Base-by-base conservation (phyloP, 2,113 vertebrate genomes). In the Lynx canadensis region DNA sequence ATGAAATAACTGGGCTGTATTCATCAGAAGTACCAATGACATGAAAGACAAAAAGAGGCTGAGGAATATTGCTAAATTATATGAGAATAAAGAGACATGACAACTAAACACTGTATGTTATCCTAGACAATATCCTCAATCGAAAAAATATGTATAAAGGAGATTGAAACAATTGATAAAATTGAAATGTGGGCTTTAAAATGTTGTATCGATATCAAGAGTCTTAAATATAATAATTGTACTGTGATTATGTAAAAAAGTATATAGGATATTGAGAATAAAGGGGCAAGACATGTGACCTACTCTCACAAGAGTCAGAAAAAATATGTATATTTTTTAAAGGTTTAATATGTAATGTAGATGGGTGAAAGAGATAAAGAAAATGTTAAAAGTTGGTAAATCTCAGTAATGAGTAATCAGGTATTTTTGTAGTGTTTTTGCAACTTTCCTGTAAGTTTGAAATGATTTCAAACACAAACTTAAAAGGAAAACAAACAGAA, bases 391-490 rank as follows among this genome's bases (percentile, higher is more conserved):
- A 81, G 55, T 79, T 89, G 33, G 25, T 74, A 83, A 68, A 91
- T 48, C 9, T 80, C 5, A 0, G n/a, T 55, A 78, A 76, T 68
- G 0, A 33, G 21, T 38, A 66, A 74, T 80, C 48, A 38, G n/a
- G 1, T 73, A 6, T 93, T 76, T 12, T 73, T 79, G 4, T 74
- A 50, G 16, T 55, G 1, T 80, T 84, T 50, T 84, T 92, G 6
- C 21, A 95, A 95, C n/a, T 87, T 78, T 85, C 94, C 63, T 89
- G 0, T 78, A 95, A 73, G 41, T 95, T 38, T 90, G 73, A 90
- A 95, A 86, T 92, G 55, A 86, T n/a, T 89, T 63, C 16, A 94
- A 93, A 57, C 45, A 73, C 10, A 90, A 65, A 76, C 41, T 96
- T 92, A 92, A 36, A 83, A 48, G 23, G 25, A 91, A 65, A 65